phyloP scores from a whole-genome alignment of 2,888 invertebrate species.

The Acanthosepion esculentum region DNA sequence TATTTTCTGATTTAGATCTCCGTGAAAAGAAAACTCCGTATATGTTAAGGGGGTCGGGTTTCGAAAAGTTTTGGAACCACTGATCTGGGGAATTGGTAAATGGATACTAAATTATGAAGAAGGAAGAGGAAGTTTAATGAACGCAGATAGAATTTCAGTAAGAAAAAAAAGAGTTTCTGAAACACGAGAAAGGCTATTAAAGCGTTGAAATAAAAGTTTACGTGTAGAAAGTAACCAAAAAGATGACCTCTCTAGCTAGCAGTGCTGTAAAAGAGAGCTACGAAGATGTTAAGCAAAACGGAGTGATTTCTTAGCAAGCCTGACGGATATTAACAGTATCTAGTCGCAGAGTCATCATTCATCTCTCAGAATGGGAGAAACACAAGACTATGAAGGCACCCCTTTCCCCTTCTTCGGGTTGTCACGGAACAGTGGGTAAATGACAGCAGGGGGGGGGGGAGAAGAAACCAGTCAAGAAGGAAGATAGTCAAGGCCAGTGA shows the following conservation, averaged over 20 bases:
- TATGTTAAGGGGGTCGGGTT: too few relatives aligned
- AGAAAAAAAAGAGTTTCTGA: neutral
- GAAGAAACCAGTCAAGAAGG: neutral
- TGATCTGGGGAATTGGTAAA: neutral
- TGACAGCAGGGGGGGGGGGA: neutral
- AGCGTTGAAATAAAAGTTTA: neutral
- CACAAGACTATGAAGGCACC: neutral
- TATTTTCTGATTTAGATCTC: too few relatives aligned
- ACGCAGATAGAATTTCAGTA: neutral
- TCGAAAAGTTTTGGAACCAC: too few relatives aligned
- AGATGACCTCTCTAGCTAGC: neutral
- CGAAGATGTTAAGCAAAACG: too few relatives aligned
- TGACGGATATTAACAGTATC: neutral
- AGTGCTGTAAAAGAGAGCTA: too few relatives aligned
- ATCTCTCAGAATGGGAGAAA: neutral
- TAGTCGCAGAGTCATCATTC: neutral
- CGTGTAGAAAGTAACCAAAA: neutral
- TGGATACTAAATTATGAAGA: neutral
- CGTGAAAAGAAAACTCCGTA: too few relatives aligned
- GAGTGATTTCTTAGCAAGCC: neutral
- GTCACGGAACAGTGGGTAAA: neutral
- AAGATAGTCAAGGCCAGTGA: neutral
- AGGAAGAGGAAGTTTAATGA: neutral
- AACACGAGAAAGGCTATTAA: neutral
- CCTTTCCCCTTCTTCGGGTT: neutral